Base-by-base conservation (phyloP, 2,113 vertebrate genomes). In the Cryptomyrus ogoouensis region DNA sequence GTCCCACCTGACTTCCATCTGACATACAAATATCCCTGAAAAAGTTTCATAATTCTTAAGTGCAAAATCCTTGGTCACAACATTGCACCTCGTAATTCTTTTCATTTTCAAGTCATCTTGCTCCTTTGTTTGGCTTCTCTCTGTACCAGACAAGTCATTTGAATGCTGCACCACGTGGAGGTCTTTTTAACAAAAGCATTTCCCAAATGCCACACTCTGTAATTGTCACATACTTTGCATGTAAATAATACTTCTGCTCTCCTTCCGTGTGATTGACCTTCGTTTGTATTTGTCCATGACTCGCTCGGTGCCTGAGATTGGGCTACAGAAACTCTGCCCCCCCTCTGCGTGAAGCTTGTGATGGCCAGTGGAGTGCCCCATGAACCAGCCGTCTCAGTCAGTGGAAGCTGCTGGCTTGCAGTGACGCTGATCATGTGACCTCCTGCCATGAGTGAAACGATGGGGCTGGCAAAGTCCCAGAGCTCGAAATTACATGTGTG, bases 221-320 rank as follows among this genome's bases (percentile, higher is more conserved):
- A 35, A 89, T 89, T 49, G 31, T 80, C 74, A 80, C 31, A 80
- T 42, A 80, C 74, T 80, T 80, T 80, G 31, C 35, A 88, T 66
- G n/a, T 86, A 47, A 83, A 86, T 44, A 66, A 90, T 52, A 90
- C 49, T 13, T 35, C 31, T 62, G n/a, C 49, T 83, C 47, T 66
- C 52, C 58, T 89, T 89, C 83, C 21, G 17, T 84, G 24, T 66
- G 77, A 89, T 86, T 85, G 52, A 15, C 80, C 39, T 42, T 66
- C 39, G 0, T 90, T 90, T 35, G 58, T 39, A 83, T 53, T 83
- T 27, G 15, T 17, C 35, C 19, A 21, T 52, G 50, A 83, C 13
- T 83, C 31, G 17, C 27, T n/a, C 7, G 3, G 44, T 47, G 80
- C 80, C 39, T 47, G 42, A 46, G 7, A 39, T 66, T 35, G 24